Evolutionary conservation across 2,888 invertebrate genomes (phyloP).

Genomic region (Andrena camellia): DNA sequence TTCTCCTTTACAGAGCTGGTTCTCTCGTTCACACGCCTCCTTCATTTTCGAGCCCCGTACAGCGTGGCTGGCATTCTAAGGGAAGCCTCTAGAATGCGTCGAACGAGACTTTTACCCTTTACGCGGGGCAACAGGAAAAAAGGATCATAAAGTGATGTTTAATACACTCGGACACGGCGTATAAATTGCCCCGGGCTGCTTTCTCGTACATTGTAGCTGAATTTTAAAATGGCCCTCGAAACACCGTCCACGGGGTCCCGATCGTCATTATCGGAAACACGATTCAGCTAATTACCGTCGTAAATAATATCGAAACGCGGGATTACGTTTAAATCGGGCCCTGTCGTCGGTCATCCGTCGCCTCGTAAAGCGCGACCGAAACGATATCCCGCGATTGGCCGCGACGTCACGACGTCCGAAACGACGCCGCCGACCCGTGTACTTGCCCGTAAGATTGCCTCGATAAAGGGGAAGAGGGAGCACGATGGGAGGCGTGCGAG

Average conservation of each 20-base stretch:
- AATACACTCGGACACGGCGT: conserved; percentile 1
- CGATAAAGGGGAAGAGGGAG: conserved; percentile 15
- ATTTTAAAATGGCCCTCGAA: neutral
- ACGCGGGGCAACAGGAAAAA: neutral
- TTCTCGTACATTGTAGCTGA: neutral
- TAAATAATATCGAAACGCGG: conserved; percentile 46
- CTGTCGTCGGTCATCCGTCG: conserved; percentile 34
- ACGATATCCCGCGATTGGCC: conserved; percentile 47
- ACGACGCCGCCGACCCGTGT: conserved; percentile 46
- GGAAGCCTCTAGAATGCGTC: conserved; percentile 50
- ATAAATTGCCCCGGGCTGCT: conserved; percentile 14
- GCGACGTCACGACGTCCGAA: conserved; percentile 49
- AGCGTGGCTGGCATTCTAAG: conserved; percentile 39
- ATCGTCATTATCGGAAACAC: conserved; percentile 36
- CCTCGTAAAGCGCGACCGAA: conserved; percentile 52
- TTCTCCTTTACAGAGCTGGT: conserved; percentile 57
- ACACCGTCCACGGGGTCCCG: conserved; percentile 4
- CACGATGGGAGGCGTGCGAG: neutral
- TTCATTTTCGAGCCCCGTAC: conserved; percentile 60
- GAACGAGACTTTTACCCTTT: conserved; percentile 36
- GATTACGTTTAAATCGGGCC: conserved; percentile 27
- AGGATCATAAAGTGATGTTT: neutral
- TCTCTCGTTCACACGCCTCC: conserved; percentile 71
- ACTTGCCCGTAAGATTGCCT: conserved; percentile 32
- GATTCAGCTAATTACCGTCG: conserved; percentile 46